phyloP scores from a whole-genome alignment of 2,113 vertebrate species.

The Rhineura floridana region DNA sequence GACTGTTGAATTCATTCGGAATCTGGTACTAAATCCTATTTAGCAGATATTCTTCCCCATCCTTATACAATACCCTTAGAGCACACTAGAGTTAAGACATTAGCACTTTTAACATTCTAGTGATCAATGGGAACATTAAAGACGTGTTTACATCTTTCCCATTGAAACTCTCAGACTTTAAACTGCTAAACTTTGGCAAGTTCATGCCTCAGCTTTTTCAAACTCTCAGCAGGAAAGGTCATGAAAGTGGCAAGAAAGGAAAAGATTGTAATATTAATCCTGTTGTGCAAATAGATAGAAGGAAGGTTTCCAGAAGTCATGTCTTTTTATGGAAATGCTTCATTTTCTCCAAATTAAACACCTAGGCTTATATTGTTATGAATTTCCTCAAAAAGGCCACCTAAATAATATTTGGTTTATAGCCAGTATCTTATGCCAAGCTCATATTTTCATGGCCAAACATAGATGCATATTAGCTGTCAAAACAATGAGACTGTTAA shows the following conservation, averaged over 20 bases:
- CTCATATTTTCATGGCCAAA: constrained; percentile 58
- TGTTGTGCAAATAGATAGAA: constrained; percentile 59
- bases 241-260: constrained; percentile 58
- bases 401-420: constrained; percentile 65
- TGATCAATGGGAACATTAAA: background rate
- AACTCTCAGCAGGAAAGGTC: constrained; percentile 59
- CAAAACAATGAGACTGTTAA: constrained; percentile 47
- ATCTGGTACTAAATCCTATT: too few species aligned
- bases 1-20: too few species aligned
- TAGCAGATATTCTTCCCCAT: too few species aligned
- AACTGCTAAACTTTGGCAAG: background rate
- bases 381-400: constrained; percentile 38
- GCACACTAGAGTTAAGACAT: background rate
- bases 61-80: background rate
- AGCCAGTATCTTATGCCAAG: constrained; percentile 40
- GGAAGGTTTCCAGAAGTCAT: constrained; percentile 61
- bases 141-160: background rate
- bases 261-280: constrained; percentile 47
- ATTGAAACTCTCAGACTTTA: background rate
- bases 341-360: constrained; percentile 58
- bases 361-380: constrained; percentile 43
- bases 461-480: constrained; percentile 58
- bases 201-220: constrained; percentile 42
- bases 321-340: constrained; percentile 58
- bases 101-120: background rate